These are phyloP conservation scores for Monochamus alternatus DNA, from an alignment of 2,888 invertebrate species.

Conservation along the genomic window DNA sequence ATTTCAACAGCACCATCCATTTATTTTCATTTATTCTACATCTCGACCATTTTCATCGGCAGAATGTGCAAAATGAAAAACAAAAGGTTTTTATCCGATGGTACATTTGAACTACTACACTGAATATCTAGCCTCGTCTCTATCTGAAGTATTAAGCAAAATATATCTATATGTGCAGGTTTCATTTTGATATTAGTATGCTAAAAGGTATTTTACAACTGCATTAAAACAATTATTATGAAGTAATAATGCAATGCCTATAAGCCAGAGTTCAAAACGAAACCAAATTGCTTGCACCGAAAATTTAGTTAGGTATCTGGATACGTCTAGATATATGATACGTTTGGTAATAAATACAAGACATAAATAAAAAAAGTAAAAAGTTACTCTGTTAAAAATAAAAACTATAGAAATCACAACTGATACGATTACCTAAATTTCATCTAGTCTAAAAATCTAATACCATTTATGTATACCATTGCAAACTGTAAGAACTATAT, in stretches of 20 bases:
- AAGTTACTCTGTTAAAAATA: neutral
- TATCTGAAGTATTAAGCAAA: neutral
- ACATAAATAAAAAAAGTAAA: neutral
- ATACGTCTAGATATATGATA: neutral
- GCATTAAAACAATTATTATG: neutral
- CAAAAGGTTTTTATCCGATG: neutral
- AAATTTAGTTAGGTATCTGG: neutral
- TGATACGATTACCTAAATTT: neutral
- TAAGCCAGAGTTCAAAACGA: neutral
- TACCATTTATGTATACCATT: slow-evolving; percentile 8
- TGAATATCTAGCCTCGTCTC: neutral
- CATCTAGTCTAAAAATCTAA: neutral
- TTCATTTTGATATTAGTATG: neutral
- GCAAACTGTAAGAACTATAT: slow-evolving; percentile 22
- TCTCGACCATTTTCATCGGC: neutral
- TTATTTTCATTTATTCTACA: neutral
- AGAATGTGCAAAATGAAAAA: slow-evolving; percentile 7
- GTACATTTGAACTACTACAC: neutral
- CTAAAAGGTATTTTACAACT: slow-evolving; percentile 1
- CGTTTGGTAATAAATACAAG: slow-evolving; percentile 4
- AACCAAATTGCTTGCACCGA: slow-evolving; percentile 15
- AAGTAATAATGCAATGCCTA: too few species aligned
- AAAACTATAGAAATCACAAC: neutral
- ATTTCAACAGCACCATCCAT: neutral
- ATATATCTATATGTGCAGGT: neutral